phyloP scores from a whole-genome alignment of 2,888 invertebrate species.

The Cantharis flavilabris region DNA sequence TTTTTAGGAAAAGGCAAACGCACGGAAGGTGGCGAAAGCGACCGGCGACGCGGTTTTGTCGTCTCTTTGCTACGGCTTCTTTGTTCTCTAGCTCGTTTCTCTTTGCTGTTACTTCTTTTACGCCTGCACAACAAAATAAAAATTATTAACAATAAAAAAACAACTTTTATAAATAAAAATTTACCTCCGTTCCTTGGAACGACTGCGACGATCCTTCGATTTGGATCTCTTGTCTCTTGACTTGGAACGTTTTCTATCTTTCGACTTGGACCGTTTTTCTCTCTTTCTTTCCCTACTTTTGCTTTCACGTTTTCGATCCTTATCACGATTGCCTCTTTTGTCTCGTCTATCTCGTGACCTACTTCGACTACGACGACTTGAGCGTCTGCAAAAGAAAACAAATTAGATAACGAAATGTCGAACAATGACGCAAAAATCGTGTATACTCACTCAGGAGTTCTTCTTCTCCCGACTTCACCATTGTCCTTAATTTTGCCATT shows the following conservation, averaged over 20 bases:
- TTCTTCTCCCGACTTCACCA: slow-evolving; percentile 59
- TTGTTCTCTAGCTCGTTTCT: slow-evolving; percentile 37
- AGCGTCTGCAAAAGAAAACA: slow-evolving; percentile 18
- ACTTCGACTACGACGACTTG: slow-evolving; percentile 39
- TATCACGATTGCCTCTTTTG: slow-evolving; percentile 44
- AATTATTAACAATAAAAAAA: not conserved
- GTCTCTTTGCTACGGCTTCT: slow-evolving; percentile 33
- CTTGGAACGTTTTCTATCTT: slow-evolving; percentile 50
- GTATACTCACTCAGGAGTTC: slow-evolving; percentile 60
- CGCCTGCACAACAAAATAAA: not conserved
- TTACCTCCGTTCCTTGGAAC: slow-evolving; percentile 41
- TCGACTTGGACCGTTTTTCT: slow-evolving; percentile 39
- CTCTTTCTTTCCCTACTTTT: slow-evolving; percentile 49
- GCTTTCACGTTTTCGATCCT: slow-evolving; percentile 36
- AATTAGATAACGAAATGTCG: not conserved
- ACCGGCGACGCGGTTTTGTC: slow-evolving; percentile 42
- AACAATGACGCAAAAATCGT: not conserved
- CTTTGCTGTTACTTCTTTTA: slow-evolving; percentile 32
- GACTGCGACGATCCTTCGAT: slow-evolving; percentile 38
- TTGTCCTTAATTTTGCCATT: slow-evolving; percentile 65
- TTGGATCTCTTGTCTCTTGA: slow-evolving; percentile 35
- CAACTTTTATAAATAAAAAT: not conserved
- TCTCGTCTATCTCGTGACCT: slow-evolving; percentile 60
- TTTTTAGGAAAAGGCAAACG: slow-evolving; percentile 45
- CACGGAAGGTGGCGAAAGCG: slow-evolving; percentile 51